phyloP scores from a whole-genome alignment of 1,140 invertebrate genomes.

The Pseudomyrmex pallidus region DNA sequence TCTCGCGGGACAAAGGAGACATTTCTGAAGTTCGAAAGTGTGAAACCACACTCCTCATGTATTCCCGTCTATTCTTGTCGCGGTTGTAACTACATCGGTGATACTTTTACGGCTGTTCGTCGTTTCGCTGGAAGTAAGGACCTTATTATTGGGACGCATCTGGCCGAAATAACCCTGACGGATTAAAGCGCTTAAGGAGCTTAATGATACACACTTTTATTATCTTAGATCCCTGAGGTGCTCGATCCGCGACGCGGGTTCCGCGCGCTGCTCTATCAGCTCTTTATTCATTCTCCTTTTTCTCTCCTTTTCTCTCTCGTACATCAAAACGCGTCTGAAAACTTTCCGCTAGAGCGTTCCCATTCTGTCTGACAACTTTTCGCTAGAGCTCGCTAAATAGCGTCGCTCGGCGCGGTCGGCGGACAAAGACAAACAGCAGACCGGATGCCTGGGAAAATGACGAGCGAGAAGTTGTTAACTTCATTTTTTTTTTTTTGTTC shows the following conservation, averaged over 20 bases:
- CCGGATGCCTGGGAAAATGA: slow-evolving; percentile 31
- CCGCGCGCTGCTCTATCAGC: neutral
- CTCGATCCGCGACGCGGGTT: slow-evolving; percentile 33
- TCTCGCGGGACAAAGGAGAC: too few relatives aligned
- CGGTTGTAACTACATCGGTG: too few relatives aligned
- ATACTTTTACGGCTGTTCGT: neutral
- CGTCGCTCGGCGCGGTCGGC: slow-evolving; percentile 25
- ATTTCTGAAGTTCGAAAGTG: too few relatives aligned
- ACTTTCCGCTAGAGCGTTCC: slow-evolving; percentile 30
- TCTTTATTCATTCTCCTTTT: neutral
- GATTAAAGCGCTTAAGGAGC: slow-evolving; percentile 3
- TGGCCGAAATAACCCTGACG: neutral
- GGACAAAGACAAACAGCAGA: slow-evolving; percentile 43
- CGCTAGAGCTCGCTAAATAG: slow-evolving; percentile 50
- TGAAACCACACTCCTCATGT: too few relatives aligned
- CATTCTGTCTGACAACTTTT: slow-evolving; percentile 55
- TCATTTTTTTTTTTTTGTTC: slow-evolving; percentile 15
- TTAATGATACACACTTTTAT: slow-evolving; percentile 7
- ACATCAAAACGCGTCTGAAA: neutral
- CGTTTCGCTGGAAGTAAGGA: neutral
- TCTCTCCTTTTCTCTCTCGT: too few relatives aligned
- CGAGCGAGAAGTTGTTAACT: slow-evolving; percentile 30
- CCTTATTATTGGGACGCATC: neutral
- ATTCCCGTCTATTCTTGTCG: too few relatives aligned
- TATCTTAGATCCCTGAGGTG: neutral